A percentile compares a stretch with the other conserved stretches of the same genome.
These are phyloP conservation scores for Enoplosus armatus DNA, from an alignment of 2,797 vertebrate species.

Conservation along the genomic window DNA sequence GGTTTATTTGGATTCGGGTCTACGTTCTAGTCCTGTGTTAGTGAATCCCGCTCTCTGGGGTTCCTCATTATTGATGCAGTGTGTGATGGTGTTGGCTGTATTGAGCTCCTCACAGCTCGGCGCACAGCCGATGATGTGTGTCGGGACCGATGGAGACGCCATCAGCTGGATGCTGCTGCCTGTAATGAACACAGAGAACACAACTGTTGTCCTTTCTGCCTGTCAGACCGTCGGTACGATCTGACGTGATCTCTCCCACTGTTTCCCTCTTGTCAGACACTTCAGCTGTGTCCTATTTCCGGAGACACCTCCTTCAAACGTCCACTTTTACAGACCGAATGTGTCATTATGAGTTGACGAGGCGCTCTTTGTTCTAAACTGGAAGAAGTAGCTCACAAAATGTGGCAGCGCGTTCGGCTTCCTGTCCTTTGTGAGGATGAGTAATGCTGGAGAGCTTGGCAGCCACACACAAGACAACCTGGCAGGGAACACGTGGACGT, in stretches of 20 bases:
- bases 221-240: slow-evolving; percentile 9
- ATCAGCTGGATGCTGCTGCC: slow-evolving; percentile 33
- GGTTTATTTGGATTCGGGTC: neutral
- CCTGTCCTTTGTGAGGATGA: no score
- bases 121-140: slow-evolving; percentile 36
- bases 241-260: neutral
- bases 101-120: slow-evolving; percentile 37
- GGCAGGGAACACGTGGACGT: no score
- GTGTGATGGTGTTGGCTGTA: slow-evolving; percentile 36
- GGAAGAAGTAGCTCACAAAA: no score
- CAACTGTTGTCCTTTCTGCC: neutral
- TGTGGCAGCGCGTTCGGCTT: neutral
- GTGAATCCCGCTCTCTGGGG: neutral
- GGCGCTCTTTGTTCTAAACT: accelerated
- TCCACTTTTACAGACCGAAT: neutral
- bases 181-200: slow-evolving; percentile 26
- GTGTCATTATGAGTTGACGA: neutral
- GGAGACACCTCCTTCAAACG: neutral
- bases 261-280: neutral
- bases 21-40: neutral
- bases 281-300: neutral
- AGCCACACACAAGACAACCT: no score
- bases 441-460: no score
- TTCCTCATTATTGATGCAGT: slow-evolving; percentile 22
- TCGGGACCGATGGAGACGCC: slow-evolving; percentile 35